Conservation (phyloP, 2,888 invertebrate genomes). For the Alentia gelatinosa region DNA sequence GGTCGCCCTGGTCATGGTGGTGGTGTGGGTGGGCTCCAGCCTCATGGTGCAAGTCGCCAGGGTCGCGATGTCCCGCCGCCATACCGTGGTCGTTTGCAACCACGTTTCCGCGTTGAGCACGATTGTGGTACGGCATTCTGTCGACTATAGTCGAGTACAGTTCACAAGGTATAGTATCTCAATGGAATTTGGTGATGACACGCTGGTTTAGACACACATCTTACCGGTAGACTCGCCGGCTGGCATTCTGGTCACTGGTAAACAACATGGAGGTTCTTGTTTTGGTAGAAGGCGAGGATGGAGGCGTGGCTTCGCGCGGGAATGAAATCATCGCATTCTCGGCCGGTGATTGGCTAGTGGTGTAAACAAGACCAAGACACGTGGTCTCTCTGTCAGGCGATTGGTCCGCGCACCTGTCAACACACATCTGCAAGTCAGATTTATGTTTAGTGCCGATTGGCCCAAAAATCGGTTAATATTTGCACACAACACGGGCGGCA, state of each 20-base stretch:
- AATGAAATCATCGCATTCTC: constrained; percentile 54
- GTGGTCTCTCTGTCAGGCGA: constrained; percentile 47
- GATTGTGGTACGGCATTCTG: constrained; percentile 32
- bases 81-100: background rate
- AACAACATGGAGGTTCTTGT: constrained; percentile 56
- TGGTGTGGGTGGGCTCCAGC: background rate
- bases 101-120: constrained; percentile 40
- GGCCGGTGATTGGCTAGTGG: constrained; percentile 4
- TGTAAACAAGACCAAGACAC: constrained; percentile 38
- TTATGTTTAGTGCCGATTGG: constrained; percentile 51
- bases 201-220: constrained; percentile 37
- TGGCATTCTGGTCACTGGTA: constrained; percentile 4
- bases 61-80: background rate
- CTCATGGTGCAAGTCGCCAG: background rate
- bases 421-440: constrained; percentile 52
- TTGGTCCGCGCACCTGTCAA: constrained; percentile 33
- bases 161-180: background rate
- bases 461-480: constrained; percentile 52
- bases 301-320: constrained; percentile 44
- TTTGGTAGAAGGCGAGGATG: constrained; percentile 33
- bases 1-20: background rate
- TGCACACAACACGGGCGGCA: constrained; percentile 44
- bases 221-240: background rate
- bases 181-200: constrained; percentile 27
- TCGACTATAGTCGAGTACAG: background rate